Percentiles rank a stretch among this genome's conserved stretches.
Evolutionary conservation across 2,888 invertebrate genomes (phyloP).

Genomic region (Bruchidius siliquastri): DNA sequence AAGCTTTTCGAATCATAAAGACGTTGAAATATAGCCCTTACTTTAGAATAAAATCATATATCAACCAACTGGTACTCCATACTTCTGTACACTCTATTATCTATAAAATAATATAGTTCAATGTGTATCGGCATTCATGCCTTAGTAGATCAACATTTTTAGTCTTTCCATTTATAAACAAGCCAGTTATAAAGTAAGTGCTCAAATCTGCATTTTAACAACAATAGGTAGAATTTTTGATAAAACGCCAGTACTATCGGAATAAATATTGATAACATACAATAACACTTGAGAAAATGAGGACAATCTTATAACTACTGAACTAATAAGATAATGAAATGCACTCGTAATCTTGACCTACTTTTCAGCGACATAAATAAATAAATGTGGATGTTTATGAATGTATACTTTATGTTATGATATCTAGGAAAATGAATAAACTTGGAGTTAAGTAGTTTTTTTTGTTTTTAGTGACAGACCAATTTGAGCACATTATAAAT

Average conservation of each 20-base stretch:
- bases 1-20: too few relatives aligned
- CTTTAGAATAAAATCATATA: too few relatives aligned
- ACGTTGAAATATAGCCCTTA: too few relatives aligned
- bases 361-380: not conserved
- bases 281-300: not conserved
- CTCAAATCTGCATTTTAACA: not conserved
- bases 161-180: too few relatives aligned
- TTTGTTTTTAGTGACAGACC: not conserved
- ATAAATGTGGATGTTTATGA: not conserved
- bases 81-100: too few relatives aligned
- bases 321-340: not conserved
- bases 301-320: not conserved
- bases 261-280: not conserved
- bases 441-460: not conserved
- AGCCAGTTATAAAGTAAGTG: too few relatives aligned
- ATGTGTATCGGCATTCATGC: too few relatives aligned
- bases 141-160: too few relatives aligned
- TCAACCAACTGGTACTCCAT: too few relatives aligned
- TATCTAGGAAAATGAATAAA: not conserved
- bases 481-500: too few relatives aligned
- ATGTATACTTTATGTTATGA: not conserved
- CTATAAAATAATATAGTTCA: too few relatives aligned
- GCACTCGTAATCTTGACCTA: not conserved
- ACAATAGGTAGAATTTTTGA: not conserved
- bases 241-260: not conserved